Base-by-base conservation (phyloP, 2,797 vertebrate species). In the Menidia menidia region DNA sequence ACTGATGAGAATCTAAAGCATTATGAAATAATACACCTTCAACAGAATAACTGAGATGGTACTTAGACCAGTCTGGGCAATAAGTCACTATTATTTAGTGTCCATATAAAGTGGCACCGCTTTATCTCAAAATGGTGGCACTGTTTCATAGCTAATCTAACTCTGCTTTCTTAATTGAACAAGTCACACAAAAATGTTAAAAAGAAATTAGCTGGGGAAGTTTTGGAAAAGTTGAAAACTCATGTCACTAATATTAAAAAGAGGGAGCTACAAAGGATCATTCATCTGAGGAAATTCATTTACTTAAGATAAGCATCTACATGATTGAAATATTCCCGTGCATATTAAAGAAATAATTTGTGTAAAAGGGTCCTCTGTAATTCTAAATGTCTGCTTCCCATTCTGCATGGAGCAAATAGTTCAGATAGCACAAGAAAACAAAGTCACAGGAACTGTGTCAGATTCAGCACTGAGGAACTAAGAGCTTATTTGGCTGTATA, bases 1-100 rank as follows among this genome's bases (percentile, higher is more conserved):
- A 73, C 59, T 42, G 41, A 78, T 39, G 57, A 76, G 44, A 73
- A 72, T 48, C 45, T 59, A 18, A 80, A 45, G 43, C 19, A 69
- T 35, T 68, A 42, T 68, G 44, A 47, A 68, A 58, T 48, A 50
- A 50, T 66, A 25, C 15, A 35, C 62, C 16, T 64, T 65, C 3
- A 75, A 68, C 3, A 41, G 14, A 63, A 50, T 4, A 62, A 65
- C 32, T 51, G 10, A 10, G 35, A 7, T 39, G 10, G 35, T 39
- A 57, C 31, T 62, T 33, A 42, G 11, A 41, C 3, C 35, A 39
- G 35, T 16, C 11, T 62, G 32, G 15, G 8, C 8, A 0, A 51
- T 62, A 43, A 61, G 55, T 71, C 4, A 54, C 35, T 53, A 50
- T 52, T 31, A 59, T 9, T 39, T 8, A 47, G 2, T 44, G 18